A percentile compares a stretch with the other conserved stretches of the same genome.
Conservation (phyloP, 1,140 invertebrate species). For the Pteromalus puparum region DNA sequence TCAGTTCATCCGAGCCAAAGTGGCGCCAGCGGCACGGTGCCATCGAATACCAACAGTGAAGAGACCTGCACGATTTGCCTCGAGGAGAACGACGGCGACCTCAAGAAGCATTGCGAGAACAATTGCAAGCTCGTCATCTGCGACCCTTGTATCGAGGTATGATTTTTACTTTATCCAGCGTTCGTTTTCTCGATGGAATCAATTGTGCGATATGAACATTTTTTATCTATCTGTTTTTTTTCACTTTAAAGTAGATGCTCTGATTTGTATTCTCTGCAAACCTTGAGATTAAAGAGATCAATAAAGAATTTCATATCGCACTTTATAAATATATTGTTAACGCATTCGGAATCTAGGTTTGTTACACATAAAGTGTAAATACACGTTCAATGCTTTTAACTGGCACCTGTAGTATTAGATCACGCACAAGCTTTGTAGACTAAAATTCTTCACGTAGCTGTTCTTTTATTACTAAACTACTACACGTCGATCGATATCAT, state of each 20-base stretch:
- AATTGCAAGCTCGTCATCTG: conserved; percentile 79
- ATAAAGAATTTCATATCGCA: not conserved
- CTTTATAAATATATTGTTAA: not conserved
- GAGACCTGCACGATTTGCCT: conserved; percentile 79
- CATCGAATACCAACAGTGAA: conserved; percentile 9
- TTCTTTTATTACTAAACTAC: not conserved
- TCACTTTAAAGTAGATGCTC: not conserved
- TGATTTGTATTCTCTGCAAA: not conserved
- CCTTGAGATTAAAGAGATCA: not conserved
- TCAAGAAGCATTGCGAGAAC: conserved; percentile 76
- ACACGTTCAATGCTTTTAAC: conserved; percentile 3
- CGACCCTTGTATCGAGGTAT: conserved; percentile 79
- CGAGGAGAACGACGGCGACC: conserved; percentile 78
- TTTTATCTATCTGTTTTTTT: conserved; percentile 9
- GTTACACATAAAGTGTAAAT: not conserved
- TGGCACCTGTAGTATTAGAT: not conserved
- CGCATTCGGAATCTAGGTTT: not conserved
- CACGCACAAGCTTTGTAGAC: conserved; percentile 5
- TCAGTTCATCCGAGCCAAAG: conserved; percentile 61
- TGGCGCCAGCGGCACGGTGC: conserved; percentile 53
- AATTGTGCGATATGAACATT: not conserved
- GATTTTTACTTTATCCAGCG: conserved; percentile 43
- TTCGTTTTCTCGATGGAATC: not conserved
- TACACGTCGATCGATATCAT: not conserved
- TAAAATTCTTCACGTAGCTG: not conserved